These are phyloP conservation scores for Myocastor coypus DNA, from an alignment of 2,113 vertebrate genomes.

Conservation along the genomic window DNA sequence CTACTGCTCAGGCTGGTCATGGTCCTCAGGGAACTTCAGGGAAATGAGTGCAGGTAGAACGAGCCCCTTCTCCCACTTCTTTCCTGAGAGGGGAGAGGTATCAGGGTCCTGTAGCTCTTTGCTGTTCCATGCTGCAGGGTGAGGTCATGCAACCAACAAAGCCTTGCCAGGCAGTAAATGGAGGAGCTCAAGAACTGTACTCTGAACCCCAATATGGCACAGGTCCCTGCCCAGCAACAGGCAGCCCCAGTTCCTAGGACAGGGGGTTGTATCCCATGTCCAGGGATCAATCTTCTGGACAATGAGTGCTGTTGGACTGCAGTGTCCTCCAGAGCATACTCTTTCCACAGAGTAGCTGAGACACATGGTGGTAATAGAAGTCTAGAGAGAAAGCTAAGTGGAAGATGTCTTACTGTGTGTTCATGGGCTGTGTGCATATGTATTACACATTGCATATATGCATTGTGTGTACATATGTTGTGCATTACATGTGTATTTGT, in stretches of 20 bases:
- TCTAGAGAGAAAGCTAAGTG: background rate
- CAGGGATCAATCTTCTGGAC: background rate
- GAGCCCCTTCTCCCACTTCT: background rate
- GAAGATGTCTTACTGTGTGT: background rate
- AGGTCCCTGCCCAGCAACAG: background rate
- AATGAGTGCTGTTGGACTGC: background rate
- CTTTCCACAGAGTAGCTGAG: background rate
- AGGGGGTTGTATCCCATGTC: background rate
- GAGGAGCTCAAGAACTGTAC: rapidly evolving
- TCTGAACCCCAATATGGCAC: background rate
- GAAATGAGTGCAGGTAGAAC: rapidly evolving
- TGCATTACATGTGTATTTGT: background rate
- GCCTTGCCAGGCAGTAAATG: rapidly evolving
- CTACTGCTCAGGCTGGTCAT: background rate
- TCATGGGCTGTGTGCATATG: background rate
- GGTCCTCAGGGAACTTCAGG: background rate
- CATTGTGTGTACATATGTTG: background rate
- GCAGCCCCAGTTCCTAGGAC: rapidly evolving
- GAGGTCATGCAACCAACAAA: background rate
- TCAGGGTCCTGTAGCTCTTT: background rate
- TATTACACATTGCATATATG: background rate
- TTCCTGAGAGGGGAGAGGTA: background rate
- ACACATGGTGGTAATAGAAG: background rate
- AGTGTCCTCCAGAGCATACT: background rate
- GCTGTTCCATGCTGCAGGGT: background rate